Evolutionary conservation across 2,113 vertebrate species (phyloP), one percentile per base, ranked within the genome.

Genomic region (Scortum barcoo): DNA sequence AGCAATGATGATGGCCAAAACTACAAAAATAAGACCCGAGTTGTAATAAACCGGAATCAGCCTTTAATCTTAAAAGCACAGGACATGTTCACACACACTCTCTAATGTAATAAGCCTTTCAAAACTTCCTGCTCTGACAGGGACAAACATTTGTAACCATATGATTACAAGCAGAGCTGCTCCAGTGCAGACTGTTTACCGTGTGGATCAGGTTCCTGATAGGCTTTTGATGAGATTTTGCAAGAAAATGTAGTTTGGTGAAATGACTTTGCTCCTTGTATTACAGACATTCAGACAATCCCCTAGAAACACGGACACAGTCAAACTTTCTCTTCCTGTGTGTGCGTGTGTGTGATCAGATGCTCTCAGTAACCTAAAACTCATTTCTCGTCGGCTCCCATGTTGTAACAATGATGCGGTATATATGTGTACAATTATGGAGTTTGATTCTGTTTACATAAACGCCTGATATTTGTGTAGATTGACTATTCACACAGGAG

Each of bases 211-310:
- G 62, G 74, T 72, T 84, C 79, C 78, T 73, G 75, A 89, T 77
- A 1, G 86, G 56, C 78, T 88, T 89, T 72, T 90, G 85, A 91
- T 90, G 83, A 87, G 83, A 82, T 83, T 85, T 67, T 56, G 54
- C 66, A 62, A 69, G 66, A 85, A 91, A 76, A 81, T 77, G 76
- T 58, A 79, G 78, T 84, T 88, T 74, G 78, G 30, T 74, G 54
- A 74, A 81, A 83, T 61, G 73, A 86, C 77, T 36, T 48, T 71
- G 51, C 76, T 84, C 36, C 40, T 76, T 82, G 66, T 80, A 67
- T 80, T 63, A 28, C 44, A 74, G 62, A 79, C 36, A 57, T 78
- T 54, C 78, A 58, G 10, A 67, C 80, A 69, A 72, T 84, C 61
- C 60, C 65, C 78, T 0, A 38, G 69, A 83, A 72, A 76, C 66